These are phyloP conservation scores for Rhabdophis nuchalis DNA, from an alignment of 2,797 vertebrate genomes.

Conservation along the genomic window DNA sequence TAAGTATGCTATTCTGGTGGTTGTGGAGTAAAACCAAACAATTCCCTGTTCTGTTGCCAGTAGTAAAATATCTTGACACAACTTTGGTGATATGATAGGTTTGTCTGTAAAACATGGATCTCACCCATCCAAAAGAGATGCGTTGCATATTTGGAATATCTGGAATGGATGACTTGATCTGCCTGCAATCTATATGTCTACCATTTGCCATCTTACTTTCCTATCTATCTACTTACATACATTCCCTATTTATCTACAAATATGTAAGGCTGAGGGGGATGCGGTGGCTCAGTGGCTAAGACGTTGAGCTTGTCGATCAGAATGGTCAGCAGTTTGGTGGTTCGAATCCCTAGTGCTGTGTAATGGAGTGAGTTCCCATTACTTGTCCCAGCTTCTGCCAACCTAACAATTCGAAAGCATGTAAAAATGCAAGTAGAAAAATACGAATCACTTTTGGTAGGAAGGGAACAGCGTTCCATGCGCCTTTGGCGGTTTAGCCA, in stretches of 20 bases:
- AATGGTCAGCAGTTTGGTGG: too few relatives aligned
- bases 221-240: background rate
- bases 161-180: background rate
- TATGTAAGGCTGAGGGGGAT: background rate
- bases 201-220: background rate
- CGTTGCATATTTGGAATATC: background rate
- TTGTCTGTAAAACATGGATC: background rate
- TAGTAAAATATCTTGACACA: background rate
- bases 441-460: too few relatives aligned
- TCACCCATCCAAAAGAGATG: background rate
- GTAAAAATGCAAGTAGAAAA: too few relatives aligned
- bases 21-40: background rate
- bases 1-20: background rate
- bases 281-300: too few relatives aligned
- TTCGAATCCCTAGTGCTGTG: too few relatives aligned
- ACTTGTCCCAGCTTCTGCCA: too few relatives aligned
- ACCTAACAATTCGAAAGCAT: too few relatives aligned
- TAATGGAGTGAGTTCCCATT: too few relatives aligned
- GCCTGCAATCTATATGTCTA: background rate
- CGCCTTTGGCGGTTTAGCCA: too few relatives aligned
- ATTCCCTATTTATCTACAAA: background rate
- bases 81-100: background rate
- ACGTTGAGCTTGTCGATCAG: too few relatives aligned
- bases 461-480: too few relatives aligned
- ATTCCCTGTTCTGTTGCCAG: background rate